A percentile compares a stretch with the other conserved stretches of the same genome.
These are phyloP conservation scores for Onthophagus sagittarius DNA, from an alignment of 2,888 invertebrate genomes.

Conservation along the genomic window DNA sequence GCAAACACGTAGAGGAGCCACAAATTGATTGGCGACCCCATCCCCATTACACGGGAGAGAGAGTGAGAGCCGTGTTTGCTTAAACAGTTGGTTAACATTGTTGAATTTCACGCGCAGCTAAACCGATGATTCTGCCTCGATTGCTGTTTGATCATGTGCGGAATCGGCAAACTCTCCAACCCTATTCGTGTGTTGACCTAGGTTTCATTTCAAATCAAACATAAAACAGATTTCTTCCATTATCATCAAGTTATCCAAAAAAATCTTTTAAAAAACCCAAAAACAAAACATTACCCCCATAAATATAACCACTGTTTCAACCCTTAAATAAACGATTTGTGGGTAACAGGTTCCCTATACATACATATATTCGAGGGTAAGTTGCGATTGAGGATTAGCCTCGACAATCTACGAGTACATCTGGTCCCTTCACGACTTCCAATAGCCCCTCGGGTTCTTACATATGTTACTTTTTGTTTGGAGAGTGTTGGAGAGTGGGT, in stretches of 20 bases:
- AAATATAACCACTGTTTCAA: slow-evolving; percentile 3
- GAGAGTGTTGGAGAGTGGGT: not conserved
- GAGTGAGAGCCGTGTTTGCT: slow-evolving; percentile 5
- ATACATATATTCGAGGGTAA: slow-evolving; percentile 4
- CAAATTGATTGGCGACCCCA: not conserved
- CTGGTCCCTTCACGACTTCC: slow-evolving; percentile 2
- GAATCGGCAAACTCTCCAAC: slow-evolving; percentile 1
- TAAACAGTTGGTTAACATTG: slow-evolving; percentile 10
- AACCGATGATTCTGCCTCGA: slow-evolving; percentile 1
- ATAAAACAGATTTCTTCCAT: not conserved
- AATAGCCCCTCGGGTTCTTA: not conserved
- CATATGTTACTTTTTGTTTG: slow-evolving; percentile 11
- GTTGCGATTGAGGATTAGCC: slow-evolving; percentile 2
- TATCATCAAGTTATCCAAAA: not conserved
- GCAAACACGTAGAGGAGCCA: not conserved
- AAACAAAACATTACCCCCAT: not conserved
- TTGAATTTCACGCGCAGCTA: slow-evolving; percentile 14
- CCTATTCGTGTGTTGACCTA: not conserved
- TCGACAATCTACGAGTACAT: not conserved
- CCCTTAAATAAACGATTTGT: slow-evolving; percentile 6
- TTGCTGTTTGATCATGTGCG: slow-evolving; percentile 8
- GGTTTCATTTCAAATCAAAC: not conserved
- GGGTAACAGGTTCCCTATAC: slow-evolving; percentile 16
- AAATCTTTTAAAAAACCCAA: no score
- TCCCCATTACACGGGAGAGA: not conserved